Base-by-base conservation (phyloP, 2,113 vertebrate species). In the Cyanoramphus novaezelandiae region DNA sequence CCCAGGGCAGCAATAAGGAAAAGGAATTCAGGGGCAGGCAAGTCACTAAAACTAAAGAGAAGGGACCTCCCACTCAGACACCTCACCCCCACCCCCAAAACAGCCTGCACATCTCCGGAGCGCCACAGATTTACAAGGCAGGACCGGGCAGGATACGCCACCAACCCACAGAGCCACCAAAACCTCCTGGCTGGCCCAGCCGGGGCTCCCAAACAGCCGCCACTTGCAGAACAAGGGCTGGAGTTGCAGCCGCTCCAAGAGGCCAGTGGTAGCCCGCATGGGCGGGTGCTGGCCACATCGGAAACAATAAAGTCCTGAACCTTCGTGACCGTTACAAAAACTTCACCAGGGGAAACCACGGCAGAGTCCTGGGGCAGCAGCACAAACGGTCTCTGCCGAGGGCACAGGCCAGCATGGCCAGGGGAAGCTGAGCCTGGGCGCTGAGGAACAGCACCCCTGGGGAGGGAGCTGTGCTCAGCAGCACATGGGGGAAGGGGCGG, bases 21-120 rank as follows among this genome's bases (percentile, higher is more conserved):
- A 86, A 95, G 90, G 93, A 95, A 95, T 92, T 91, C 69, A 37
- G 67, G 37, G 41, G 53, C 86, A 94, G 49, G 29, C 90, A 85
- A 93, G 78, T 79, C 86, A 64, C 72, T 70, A 85, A 79, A 97
- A 94, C 91, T 91, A 41, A 71, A 86, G 79, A 86, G 82, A 67
- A 94, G 37, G 93, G 93, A 94, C 95, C 96, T 96, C 96, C 96
- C 95, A 95, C 93, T 94, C 95, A 88, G 93, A 87, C 68, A 86
- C 39, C 76, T 91, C 87, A 74, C 91, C 77, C 88, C 90, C 92
- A 77, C 52, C 70, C 75, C 70, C 6, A 1, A 88, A 83, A 86
- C 62, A 83, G 75, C 55, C 49, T 41, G 60, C 52, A 41, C 77
- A 84, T 76, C 88, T 91, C 69, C 65, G 0, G 0, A 35, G 72